Base-by-base conservation (phyloP, 2,888 invertebrate species). In the Zygogramma bicolorata region DNA sequence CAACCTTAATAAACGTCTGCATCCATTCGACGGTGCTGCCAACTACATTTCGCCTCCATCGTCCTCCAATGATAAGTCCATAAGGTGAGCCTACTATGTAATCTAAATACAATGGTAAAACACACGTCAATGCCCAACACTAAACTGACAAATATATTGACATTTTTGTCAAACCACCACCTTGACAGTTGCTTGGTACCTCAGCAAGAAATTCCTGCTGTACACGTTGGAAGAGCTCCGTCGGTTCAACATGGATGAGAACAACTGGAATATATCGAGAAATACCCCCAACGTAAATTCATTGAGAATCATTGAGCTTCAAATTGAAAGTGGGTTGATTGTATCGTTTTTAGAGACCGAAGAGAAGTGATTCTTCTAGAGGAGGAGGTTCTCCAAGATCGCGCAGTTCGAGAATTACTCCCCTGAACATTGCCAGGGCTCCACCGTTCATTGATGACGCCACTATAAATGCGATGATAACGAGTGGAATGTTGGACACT, bases 381-480 rank as follows among this genome's bases (percentile, higher is more conserved):
- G 49, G 65, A 4, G 63, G 73, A 4, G 70, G 70, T 42, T 74
- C 74, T 2, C 75, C 73, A 10, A 71, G 76, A 60, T 69, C 61
- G 29, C 70, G 76, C n/a, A 34, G 58, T 40, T 60, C 73, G 3
- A 73, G 76, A 65, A 68, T 73, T 18, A 73, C 71, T 58, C 72
- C 74, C 18, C 59, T 69, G 25, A 76, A 70, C 59, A 70, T 75
- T 13, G 58, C 69, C 58, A 75, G 76, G 68, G 75, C 72, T 46
- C 76, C 77, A 1, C 57, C 79, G 0, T 81, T 79, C 53, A 72
- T 81, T 22, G 80, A 81, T 65, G 80, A 79, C 61, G 75, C 77
- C 27, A 78, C 81, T 4, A 62, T 81, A 34, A 78, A 78, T 31
- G 77, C 80, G 3, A 80, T 81, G 79, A 78, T 81, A 38, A 71